These are phyloP conservation scores for Tylochromis polylepis DNA, from an alignment of 2,113 vertebrate genomes.

Conservation along the genomic window DNA sequence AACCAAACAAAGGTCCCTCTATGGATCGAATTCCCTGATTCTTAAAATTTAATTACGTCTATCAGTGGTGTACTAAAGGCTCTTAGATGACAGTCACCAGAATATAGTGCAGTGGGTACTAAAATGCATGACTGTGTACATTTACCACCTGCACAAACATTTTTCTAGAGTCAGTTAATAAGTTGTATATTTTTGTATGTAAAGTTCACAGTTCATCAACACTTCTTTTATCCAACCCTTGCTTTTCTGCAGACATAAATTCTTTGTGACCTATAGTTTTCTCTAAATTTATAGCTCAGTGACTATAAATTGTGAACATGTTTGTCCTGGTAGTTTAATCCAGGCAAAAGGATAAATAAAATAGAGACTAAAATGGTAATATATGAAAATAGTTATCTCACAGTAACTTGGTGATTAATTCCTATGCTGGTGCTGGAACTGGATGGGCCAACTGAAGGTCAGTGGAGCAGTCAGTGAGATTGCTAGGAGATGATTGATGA, in stretches of 20 bases:
- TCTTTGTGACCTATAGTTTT: neutral
- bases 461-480: neutral
- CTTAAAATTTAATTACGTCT: neutral
- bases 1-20: neutral
- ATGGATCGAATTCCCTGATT: neutral
- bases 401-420: neutral
- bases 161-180: neutral
- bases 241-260: neutral
- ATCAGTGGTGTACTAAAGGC: neutral
- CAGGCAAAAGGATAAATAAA: neutral
- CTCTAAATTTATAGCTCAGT: neutral
- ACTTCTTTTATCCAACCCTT: neutral
- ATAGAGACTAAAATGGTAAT: neutral
- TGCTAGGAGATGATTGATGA: constrained; percentile 30
- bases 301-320: neutral
- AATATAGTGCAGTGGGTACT: neutral
- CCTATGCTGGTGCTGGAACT: neutral
- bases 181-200: neutral
- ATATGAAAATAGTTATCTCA: neutral
- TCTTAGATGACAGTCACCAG: neutral
- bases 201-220: neutral
- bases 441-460: constrained; percentile 18
- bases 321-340: neutral
- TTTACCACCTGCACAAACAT: neutral
- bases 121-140: neutral